These are phyloP conservation scores for Pararge aegeria DNA, from an alignment of 1,140 invertebrate genomes.

Conservation along the genomic window DNA sequence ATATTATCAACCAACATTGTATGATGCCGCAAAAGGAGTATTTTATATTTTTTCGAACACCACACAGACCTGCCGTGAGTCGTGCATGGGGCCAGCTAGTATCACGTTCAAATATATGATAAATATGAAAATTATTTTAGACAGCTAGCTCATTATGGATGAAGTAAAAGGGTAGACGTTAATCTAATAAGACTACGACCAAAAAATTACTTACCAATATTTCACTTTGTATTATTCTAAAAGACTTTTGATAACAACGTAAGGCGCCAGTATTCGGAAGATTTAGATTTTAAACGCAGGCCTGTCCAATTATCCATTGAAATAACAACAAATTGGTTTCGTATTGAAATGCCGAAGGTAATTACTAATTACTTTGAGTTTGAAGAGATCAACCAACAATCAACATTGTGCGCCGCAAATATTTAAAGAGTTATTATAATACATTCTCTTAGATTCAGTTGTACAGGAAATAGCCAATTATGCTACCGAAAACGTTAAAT, in stretches of 20 bases:
- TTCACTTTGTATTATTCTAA: not conserved
- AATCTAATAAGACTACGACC: not conserved
- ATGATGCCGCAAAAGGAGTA: no score
- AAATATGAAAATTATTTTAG: no score
- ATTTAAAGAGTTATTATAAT: not conserved
- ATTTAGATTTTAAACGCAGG: not conserved
- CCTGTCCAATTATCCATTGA: slow-evolving; percentile 20
- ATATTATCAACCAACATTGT: no score
- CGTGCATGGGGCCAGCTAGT: no score
- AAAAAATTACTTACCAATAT: not conserved
- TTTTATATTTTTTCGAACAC: no score
- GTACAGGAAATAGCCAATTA: not conserved
- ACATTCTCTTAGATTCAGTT: not conserved
- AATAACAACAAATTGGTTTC: slow-evolving; percentile 1
- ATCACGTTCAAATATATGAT: no score
- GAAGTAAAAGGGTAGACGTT: no score
- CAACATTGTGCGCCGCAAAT: not conserved
- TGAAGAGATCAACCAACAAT: not conserved
- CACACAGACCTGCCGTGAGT: no score
- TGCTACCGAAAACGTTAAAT: not conserved
- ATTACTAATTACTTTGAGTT: not conserved
- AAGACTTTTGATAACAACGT: not conserved
- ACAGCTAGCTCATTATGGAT: no score
- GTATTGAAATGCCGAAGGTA: not conserved
- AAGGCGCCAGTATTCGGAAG: not conserved